A percentile compares a stretch with the other conserved stretches of the same genome.
phyloP scores from a whole-genome alignment of 64 coral and sea anemone genomes.

The Cladopsammia gracilis region DNA sequence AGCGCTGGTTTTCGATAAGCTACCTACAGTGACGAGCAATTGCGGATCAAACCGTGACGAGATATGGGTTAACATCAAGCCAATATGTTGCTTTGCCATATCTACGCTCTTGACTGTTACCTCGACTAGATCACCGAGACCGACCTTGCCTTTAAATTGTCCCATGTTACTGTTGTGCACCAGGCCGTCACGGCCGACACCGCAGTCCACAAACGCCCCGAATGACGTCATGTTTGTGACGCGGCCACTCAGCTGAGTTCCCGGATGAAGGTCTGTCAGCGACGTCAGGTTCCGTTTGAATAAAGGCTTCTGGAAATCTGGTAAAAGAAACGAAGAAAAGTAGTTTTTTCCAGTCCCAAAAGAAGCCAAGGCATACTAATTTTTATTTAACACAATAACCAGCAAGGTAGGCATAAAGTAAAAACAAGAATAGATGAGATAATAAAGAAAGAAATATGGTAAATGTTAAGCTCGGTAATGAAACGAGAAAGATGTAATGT shows the following conservation, averaged over 20 bases:
- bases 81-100: constrained; percentile 64
- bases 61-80: constrained; percentile 35
- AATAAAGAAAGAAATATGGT: no score
- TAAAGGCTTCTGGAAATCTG: constrained; percentile 92
- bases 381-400: no score
- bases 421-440: no score
- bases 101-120: constrained; percentile 75
- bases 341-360: neutral
- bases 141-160: constrained; percentile 32
- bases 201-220: constrained; percentile 97
- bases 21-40: constrained; percentile 35
- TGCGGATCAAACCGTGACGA: constrained; percentile 71
- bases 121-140: constrained; percentile 87
- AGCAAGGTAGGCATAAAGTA: no score
- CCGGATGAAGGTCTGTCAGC: constrained; percentile 74
- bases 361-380: no score
- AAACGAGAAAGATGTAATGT: no score
- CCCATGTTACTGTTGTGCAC: constrained; percentile 78
- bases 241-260: constrained; percentile 78
- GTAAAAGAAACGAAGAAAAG: neutral
- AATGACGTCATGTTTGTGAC: constrained; percentile 93
- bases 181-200: constrained; percentile 82
- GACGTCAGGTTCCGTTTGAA: constrained; percentile 83
- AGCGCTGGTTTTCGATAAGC: neutral
- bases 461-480: no score